phyloP scores from a whole-genome alignment of 2,113 vertebrate genomes.

The Eurystomus gularis region DNA sequence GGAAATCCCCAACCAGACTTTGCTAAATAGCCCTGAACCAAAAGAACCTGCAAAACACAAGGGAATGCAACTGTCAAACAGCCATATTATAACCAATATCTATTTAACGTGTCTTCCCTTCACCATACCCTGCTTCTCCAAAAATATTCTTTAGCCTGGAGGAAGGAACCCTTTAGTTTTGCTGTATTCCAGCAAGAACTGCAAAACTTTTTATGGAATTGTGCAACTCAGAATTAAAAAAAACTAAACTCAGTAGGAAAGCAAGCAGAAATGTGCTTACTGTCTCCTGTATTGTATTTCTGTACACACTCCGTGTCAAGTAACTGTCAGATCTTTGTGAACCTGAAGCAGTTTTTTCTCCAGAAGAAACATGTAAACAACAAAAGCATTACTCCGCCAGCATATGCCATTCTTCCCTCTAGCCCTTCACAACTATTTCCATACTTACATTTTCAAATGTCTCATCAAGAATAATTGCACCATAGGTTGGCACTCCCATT shows the following conservation, averaged over 20 bases:
- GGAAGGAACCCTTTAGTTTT: background rate
- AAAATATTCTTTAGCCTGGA: background rate
- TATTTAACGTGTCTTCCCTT: background rate
- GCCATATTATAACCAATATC: background rate
- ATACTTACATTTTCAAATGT: slow-evolving; percentile 90
- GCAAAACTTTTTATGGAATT: accelerated
- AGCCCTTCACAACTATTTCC: background rate
- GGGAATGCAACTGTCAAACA: background rate
- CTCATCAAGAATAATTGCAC: slow-evolving; percentile 97
- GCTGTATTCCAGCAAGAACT: background rate
- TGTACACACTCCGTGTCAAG: background rate
- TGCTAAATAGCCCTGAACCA: slow-evolving; percentile 96
- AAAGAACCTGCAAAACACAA: slow-evolving; percentile 81
- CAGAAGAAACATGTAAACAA: background rate
- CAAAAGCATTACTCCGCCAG: background rate
- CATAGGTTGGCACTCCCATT: slow-evolving; percentile 98
- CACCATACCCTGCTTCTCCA: background rate
- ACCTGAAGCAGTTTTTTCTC: background rate
- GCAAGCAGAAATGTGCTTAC: background rate
- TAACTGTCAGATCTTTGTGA: background rate
- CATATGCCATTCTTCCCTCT: background rate
- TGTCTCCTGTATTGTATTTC: background rate
- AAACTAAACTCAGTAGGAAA: background rate
- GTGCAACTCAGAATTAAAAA: background rate
- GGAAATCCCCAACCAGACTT: slow-evolving; percentile 99